Evolutionary conservation across 2,888 invertebrate species (phyloP), one percentile per base, ranked within the genome.

Genomic region (Andrena haemorrhoa): DNA sequence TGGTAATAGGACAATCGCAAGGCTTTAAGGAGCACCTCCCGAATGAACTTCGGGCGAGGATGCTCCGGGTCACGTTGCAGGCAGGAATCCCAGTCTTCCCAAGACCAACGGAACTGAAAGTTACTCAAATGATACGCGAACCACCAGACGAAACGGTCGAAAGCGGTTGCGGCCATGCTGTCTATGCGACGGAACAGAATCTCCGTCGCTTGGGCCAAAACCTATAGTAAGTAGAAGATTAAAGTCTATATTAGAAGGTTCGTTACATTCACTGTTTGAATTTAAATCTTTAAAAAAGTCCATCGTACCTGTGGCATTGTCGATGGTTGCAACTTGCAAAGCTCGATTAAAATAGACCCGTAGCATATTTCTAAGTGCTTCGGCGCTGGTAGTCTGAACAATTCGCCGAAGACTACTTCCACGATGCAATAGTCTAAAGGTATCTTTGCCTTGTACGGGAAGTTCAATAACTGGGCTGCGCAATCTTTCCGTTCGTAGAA

Each of bases 51-150:
- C 0, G 98, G 98, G 89, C 98, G 97, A 0, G 99, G 99, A 94
- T 98, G 97, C 91, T 98, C 98, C 0, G 95, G 93, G 92, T 98
- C 98, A 31, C 98, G 94, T 85, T 96, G 96, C n/a, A 98, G 95
- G 90, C 98, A 98, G 16, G 96, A 96, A 91, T 97, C 97, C 98
- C 98, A 98, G 92, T 98, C 98, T 87, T 98, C 98, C 99, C 99
- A 99, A 2, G 98, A 98, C 99, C 99, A 99, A 72, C 98, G 96
- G 94, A 98, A 99, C 94, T 99, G 99, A 94, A 99, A 99, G 95
- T 99, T 99, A 94, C 99, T 99, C 94, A 99, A 95, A 94, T 99
- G 99, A 94, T 99, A 99, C 0, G 98, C 96, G 94, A 99, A 99
- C 99, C 99, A 99, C 93, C 96, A 97, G 31, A 97, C 98, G 94